Evolutionary conservation across 2,113 vertebrate genomes (phyloP).

Genomic region (Planiliza haematocheilus): DNA sequence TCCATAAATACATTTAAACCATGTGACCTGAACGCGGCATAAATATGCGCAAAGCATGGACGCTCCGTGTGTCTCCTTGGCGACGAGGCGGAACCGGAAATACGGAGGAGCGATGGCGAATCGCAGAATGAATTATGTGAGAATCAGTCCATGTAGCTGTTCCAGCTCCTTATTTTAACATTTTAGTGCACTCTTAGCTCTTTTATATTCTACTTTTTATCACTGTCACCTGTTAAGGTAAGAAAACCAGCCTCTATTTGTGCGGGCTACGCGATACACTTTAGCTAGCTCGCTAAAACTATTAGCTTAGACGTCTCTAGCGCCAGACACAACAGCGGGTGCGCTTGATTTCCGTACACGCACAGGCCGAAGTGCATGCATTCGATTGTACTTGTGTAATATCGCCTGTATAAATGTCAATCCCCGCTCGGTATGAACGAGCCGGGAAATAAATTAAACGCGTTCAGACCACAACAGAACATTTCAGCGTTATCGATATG

Average conservation of each 20-base stretch:
- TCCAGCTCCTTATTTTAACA: neutral
- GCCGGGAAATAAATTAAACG: accelerated
- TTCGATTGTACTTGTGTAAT: no score
- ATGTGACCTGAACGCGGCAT: neutral
- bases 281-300: conserved; percentile 5
- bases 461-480: neutral
- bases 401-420: accelerated
- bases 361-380: neutral
- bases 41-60: conserved; percentile 49
- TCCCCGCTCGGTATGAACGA: conserved; percentile 16
- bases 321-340: neutral
- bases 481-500: neutral
- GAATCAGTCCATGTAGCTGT: conserved; percentile 20
- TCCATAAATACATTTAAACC: no score
- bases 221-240: conserved; percentile 48
- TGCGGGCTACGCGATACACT: no score
- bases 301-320: conserved; percentile 16
- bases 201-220: conserved; percentile 2
- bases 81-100: conserved; percentile 71
- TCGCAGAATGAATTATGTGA: conserved; percentile 66
- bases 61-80: conserved; percentile 30
- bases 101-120: conserved; percentile 18
- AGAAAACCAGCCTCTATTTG: conserved; percentile 10
- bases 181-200: neutral
- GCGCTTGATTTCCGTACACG: neutral